Base-by-base conservation (phyloP, 2,797 vertebrate species). In the Buceros bicornis region DNA sequence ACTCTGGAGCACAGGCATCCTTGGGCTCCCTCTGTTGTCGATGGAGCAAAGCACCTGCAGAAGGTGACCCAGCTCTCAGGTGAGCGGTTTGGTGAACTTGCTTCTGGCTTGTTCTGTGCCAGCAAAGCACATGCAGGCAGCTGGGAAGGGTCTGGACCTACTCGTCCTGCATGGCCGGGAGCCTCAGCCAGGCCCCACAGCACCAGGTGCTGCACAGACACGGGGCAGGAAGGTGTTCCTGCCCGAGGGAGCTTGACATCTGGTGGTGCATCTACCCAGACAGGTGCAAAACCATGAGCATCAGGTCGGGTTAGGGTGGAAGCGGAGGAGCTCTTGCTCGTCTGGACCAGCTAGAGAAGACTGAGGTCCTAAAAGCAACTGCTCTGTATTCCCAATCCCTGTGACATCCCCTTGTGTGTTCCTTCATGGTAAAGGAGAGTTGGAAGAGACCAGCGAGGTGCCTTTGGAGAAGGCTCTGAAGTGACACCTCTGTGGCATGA, bases 21-120 rank as follows among this genome's bases (percentile, higher is more conserved):
- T 95, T 1, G 90, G 93, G 95, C 96, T 97, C 95, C 96, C 96
- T 96, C 96, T 97, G 92, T 96, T 96, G 95, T 95, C 8, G 0
- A 45, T 90, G 92, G 78, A 93, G 64, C 0, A 4, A 93, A 95
- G 93, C 83, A 95, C 86, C 92, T 85, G 92, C 62, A 77, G 71
- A 87, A 95, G 70, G 78, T 93, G 78, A 87, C 40, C 50, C 65
- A 43, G 51, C 45, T 60, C 67, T 56, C 73, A 80, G 90, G 73
- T 73, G 81, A 92, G 73, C 1, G 1, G 13, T 6, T 86, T 20
- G 3, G 12, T 48, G 51, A 5, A 8, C 58, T 82, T 47, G 21
- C 54, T 89, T 87, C 72, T 86, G 69, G 5, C 24, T 91, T 47
- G 18, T 33, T 42, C 58, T 10, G 12, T 18, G 21, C 29, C 82